These are phyloP conservation scores for Psettodes erumei DNA, from an alignment of 2,113 vertebrate genomes.

Conservation along the genomic window DNA sequence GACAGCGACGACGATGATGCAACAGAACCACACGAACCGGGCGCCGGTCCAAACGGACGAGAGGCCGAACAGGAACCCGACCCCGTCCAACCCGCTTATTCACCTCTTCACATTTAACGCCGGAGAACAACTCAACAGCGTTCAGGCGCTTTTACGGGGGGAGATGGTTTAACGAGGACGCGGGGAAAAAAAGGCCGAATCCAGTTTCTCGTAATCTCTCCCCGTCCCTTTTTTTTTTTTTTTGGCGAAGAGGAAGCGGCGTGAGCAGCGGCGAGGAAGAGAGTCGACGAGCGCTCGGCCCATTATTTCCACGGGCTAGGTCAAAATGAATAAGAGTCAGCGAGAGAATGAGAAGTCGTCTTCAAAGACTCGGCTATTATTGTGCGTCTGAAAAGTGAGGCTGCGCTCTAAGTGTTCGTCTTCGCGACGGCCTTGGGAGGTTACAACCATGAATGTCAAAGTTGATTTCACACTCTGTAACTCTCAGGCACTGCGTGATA, in stretches of 20 bases:
- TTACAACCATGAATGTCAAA: slow-evolving; percentile 78
- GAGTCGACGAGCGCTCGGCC: slow-evolving; percentile 58
- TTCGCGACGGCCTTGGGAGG: slow-evolving; percentile 74
- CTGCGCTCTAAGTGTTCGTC: slow-evolving; percentile 69
- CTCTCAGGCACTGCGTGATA: slow-evolving; percentile 63
- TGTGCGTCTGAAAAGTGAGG: slow-evolving; percentile 74
- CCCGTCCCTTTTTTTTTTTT: no score
- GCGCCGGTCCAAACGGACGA: no score
- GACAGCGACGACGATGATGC: no score
- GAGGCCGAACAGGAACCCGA: no score
- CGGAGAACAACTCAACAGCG: no score
- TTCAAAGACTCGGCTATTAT: slow-evolving; percentile 76
- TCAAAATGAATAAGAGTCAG: slow-evolving; percentile 71
- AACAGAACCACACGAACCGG: no score
- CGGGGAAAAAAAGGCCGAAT: background rate
- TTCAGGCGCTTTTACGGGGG: no score
- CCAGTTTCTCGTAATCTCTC: no score
- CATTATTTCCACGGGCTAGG: slow-evolving; percentile 66
- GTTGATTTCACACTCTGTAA: slow-evolving; percentile 78
- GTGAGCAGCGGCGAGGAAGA: slow-evolving; percentile 27
- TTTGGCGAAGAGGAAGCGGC: slow-evolving; percentile 15
- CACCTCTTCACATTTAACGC: no score
- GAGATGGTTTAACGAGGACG: background rate
- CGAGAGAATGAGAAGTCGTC: slow-evolving; percentile 69
- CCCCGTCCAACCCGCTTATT: no score